phyloP scores from a whole-genome alignment of 2,797 vertebrate genomes.

The Coranthus polyacanthus region DNA sequence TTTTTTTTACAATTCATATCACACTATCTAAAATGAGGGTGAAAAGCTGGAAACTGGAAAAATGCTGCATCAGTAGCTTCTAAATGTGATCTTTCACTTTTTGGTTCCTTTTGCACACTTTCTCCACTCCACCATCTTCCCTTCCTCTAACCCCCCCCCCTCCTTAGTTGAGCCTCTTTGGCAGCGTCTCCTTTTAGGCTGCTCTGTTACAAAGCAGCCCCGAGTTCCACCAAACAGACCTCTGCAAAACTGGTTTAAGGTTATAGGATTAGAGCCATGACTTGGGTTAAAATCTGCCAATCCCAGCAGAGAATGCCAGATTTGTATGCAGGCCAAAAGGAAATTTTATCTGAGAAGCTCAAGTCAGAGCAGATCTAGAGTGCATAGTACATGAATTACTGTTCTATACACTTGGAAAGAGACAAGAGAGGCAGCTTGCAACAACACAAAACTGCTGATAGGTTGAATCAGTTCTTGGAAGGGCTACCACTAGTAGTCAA shows the following conservation, averaged over 20 bases:
- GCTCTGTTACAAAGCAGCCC: slow-evolving; percentile 28
- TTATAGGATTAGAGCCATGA: slow-evolving; percentile 56
- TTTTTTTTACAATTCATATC: not conserved
- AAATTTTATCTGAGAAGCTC: slow-evolving; percentile 24
- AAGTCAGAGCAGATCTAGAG: slow-evolving; percentile 15
- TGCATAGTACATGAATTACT: not conserved
- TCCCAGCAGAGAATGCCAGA: slow-evolving; percentile 20
- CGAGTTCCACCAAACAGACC: slow-evolving; percentile 39
- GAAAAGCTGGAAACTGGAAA: not conserved
- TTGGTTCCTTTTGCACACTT: slow-evolving; percentile 21
- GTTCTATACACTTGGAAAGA: not conserved
- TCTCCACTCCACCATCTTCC: not conserved
- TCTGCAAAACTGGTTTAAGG: slow-evolving; percentile 49
- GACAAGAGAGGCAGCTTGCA: not conserved
- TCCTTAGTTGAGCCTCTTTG: slow-evolving; percentile 24
- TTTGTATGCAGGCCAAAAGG: slow-evolving; percentile 27
- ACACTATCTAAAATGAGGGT: not conserved
- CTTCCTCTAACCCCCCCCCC: not conserved
- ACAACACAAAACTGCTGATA: not conserved
- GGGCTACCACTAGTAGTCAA: too few species aligned
- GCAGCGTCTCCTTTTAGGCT: slow-evolving; percentile 27
- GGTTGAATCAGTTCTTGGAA: not conserved
- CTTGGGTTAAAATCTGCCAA: slow-evolving; percentile 45
- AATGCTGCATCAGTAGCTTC: not conserved
- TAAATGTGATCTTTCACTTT: not conserved